phyloP scores from a whole-genome alignment of 2,888 invertebrate genomes.

The Acanthosepion lycidas region DNA sequence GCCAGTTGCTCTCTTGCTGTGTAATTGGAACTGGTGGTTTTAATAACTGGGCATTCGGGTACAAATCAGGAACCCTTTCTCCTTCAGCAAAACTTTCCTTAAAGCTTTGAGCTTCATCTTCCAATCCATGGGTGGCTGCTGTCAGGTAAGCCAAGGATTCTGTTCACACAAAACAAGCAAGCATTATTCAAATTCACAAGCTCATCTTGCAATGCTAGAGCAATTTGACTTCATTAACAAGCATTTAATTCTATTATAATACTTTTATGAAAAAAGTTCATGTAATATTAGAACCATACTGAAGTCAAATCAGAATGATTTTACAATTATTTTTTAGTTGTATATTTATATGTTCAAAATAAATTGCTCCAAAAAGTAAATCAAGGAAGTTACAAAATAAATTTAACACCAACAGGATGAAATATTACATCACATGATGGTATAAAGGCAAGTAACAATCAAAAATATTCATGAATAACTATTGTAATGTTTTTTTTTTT shows the following conservation, averaged over 20 bases:
- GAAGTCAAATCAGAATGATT: too few relatives aligned
- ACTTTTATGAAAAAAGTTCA: too few relatives aligned
- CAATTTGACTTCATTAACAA: background rate
- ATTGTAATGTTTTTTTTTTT: background rate
- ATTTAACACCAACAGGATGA: too few relatives aligned
- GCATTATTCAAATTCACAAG: background rate
- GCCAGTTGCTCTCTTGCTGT: conserved; percentile 96
- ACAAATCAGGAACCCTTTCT: conserved; percentile 81
- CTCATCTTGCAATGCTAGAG: background rate
- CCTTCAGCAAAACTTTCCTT: conserved; percentile 78
- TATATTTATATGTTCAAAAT: too few relatives aligned
- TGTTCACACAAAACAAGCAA: conserved; percentile 59
- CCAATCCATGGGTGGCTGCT: conserved; percentile 91
- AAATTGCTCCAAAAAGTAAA: too few relatives aligned
- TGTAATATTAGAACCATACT: too few relatives aligned
- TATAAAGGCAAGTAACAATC: background rate
- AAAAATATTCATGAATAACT: background rate
- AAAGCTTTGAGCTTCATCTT: conserved; percentile 85
- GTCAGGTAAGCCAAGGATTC: conserved; percentile 90
- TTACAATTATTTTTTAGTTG: too few relatives aligned
- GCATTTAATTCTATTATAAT: too few relatives aligned
- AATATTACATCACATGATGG: background rate
- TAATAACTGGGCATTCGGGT: conserved; percentile 84
- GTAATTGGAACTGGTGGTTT: conserved; percentile 92
- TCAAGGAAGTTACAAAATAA: too few relatives aligned